Percentiles rank a stretch among this genome's conserved stretches.
phyloP scores from a whole-genome alignment of 2,888 invertebrate genomes.

The Aspidiotus destructor region DNA sequence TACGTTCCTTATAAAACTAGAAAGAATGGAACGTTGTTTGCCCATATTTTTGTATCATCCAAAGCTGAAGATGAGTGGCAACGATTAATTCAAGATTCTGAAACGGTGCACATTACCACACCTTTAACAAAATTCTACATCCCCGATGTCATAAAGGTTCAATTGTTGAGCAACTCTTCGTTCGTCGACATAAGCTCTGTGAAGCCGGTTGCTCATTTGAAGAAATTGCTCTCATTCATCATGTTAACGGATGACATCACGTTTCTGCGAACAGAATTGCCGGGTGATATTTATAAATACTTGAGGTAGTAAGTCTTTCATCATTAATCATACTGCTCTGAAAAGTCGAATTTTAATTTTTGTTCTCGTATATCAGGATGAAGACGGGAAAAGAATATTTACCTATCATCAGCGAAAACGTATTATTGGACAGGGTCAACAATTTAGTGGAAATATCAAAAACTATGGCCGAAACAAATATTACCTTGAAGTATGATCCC shows the following conservation, averaged over 20 bases:
- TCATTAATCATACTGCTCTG: too few relatives aligned
- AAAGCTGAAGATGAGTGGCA: conserved; percentile 23
- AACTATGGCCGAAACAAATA: conserved; percentile 56
- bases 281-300: conserved; percentile 46
- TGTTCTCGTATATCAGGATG: conserved; percentile 44
- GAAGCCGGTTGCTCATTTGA: conserved; percentile 63
- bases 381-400: conserved; percentile 57
- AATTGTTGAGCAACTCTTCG: conserved; percentile 51
- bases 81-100: conserved; percentile 36
- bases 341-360: too few relatives aligned
- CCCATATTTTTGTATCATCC: conserved; percentile 56
- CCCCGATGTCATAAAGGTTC: conserved; percentile 47
- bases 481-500: conserved; percentile 63
- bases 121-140: conserved; percentile 35
- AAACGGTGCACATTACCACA: conserved; percentile 36
- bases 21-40: conserved; percentile 72
- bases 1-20: conserved; percentile 63
- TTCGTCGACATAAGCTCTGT: conserved; percentile 34
- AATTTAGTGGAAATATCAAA: conserved; percentile 62
- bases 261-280: conserved; percentile 56
- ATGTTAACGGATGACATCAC: conserved; percentile 64
- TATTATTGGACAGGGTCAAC: conserved; percentile 65
- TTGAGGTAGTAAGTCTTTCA: conserved; percentile 46
- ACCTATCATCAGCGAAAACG: conserved; percentile 74
- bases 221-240: conserved; percentile 60